Evolutionary conservation across 2,888 invertebrate genomes (phyloP).

Genomic region (Archips xylosteana): DNA sequence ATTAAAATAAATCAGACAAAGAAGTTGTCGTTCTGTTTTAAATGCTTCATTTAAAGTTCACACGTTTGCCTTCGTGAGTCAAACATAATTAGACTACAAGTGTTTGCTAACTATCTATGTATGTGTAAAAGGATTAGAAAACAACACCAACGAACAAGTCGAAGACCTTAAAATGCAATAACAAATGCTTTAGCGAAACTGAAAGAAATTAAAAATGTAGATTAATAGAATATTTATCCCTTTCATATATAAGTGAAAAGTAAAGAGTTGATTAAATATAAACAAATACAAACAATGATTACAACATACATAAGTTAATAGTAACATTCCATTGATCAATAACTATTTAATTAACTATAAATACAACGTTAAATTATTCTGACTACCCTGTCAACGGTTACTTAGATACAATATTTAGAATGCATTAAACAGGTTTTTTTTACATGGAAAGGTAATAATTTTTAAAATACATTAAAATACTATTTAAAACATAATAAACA

Average conservation of each 20-base stretch:
- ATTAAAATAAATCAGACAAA: no score
- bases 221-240: background rate
- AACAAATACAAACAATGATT: conserved; percentile 7
- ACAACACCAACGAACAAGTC: no score
- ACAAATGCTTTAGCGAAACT: no score
- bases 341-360: conserved; percentile 13
- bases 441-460: background rate
- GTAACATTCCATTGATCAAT: conserved; percentile 26
- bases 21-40: no score
- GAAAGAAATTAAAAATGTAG: background rate
- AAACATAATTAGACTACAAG: no score
- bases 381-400: conserved; percentile 30
- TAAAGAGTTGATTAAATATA: background rate
- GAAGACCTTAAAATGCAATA: no score
- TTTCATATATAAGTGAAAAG: background rate
- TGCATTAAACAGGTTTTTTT: background rate
- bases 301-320: conserved; percentile 15
- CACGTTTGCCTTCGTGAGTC: no score
- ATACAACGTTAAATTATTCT: background rate
- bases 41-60: no score
- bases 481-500: background rate
- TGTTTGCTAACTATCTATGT: no score
- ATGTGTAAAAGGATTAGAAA: no score
- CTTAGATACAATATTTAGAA: conserved; percentile 4
- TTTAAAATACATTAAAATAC: background rate